A percentile compares a stretch with the other conserved stretches of the same genome.
These are phyloP conservation scores for Drosophila phalerata DNA, from an alignment of 2,888 invertebrate species.

Conservation along the genomic window DNA sequence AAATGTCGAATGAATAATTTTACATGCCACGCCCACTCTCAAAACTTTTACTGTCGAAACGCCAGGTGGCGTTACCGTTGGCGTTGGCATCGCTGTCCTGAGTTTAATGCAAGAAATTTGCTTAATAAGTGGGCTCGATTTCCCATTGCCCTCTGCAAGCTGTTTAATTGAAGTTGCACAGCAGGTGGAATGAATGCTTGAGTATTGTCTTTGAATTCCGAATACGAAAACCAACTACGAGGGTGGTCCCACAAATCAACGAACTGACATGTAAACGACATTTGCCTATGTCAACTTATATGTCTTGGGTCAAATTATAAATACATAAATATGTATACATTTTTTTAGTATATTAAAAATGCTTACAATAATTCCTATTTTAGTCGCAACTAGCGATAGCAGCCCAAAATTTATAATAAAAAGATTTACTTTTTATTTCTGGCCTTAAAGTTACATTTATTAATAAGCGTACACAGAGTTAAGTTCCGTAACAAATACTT, in stretches of 20 bases:
- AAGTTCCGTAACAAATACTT: too few relatives aligned
- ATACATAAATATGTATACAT: too few relatives aligned
- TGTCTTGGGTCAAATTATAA: not conserved
- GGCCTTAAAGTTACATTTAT: too few relatives aligned
- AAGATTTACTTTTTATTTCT: too few relatives aligned
- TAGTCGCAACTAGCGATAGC: too few relatives aligned
- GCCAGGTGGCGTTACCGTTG: constrained; percentile 38
- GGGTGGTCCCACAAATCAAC: not conserved
- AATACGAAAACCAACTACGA: not conserved
- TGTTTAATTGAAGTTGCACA: constrained; percentile 52
- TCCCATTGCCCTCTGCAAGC: constrained; percentile 39
- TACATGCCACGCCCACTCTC: constrained; percentile 55
- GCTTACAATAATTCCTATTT: too few relatives aligned
- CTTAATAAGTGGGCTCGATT: constrained; percentile 50
- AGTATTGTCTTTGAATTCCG: constrained; percentile 12
- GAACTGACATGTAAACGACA: not conserved
- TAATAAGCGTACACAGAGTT: too few relatives aligned
- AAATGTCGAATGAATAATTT: constrained; percentile 80
- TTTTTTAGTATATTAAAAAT: too few relatives aligned
- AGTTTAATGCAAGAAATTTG: constrained; percentile 55
- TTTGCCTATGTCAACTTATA: not conserved
- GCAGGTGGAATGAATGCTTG: constrained; percentile 9
- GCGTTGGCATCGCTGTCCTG: constrained; percentile 34
- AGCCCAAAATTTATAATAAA: too few relatives aligned
- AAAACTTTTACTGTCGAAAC: constrained; percentile 59